Evolutionary conservation across 2,888 invertebrate genomes (phyloP), one percentile per base, ranked within the genome.

Genomic region (Ormyrus rosae): DNA sequence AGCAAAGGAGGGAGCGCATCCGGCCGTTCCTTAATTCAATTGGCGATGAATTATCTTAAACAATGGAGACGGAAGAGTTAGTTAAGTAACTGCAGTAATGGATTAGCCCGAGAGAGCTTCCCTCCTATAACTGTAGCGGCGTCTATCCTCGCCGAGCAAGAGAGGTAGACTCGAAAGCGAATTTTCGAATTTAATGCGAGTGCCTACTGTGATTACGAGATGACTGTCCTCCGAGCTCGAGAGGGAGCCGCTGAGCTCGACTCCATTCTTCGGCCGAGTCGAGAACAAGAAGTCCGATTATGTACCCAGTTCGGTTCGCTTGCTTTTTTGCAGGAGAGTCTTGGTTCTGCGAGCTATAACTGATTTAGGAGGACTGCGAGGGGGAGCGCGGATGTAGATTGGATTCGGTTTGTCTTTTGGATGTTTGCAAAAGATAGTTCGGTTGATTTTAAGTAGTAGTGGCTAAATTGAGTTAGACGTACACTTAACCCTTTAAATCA

Each of bases 1-100:
- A 5, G 67, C 71, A 48, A 9, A 11, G 19, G 55, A n/a, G 55
- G 10, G 11, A 8, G 9, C 2, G 48, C 78, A 81, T 74, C 77
- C 75, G 71, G 67, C 74, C 80, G 81, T 71, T 74, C 75, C 78
- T 81, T 80, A 75, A 83, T 83, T 76, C 83, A 81, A 82, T 82
- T 69, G 80, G 45, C 83, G 75, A 81, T 84, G 84, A 83, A 83
- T 84, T 83, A 82, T 82, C 83, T 81, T 80, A 81, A 83, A 82
- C 83, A 82, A 83, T 76, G 77, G 79, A 78, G 81, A 75, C 74
- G 73, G 79, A 76, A 81, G 80, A 78, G 75, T 81, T 77, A 72
- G 78, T 80, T 78, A 81, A 82, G 82, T 78, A 81, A 82, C 80
- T 80, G 78, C 71, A 77, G 78, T 83, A 83, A 81, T 83, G 81